Evolutionary conservation across 2,888 invertebrate species (phyloP).

Genomic region (Dermolepida albohirtum): DNA sequence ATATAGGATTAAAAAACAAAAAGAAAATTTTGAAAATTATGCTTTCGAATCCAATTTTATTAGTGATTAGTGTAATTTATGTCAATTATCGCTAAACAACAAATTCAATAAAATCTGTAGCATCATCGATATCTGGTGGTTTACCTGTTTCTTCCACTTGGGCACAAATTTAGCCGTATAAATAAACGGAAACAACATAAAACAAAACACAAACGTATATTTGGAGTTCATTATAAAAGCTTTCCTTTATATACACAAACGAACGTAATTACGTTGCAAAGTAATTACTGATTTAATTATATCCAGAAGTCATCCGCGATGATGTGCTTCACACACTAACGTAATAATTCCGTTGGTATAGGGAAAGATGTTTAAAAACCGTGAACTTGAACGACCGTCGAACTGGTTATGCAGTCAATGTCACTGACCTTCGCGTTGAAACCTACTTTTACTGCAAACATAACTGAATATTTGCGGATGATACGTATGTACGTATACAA

Average conservation of each 20-base stretch:
- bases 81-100: too few relatives aligned
- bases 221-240: slow-evolving; percentile 10
- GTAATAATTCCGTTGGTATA: background rate
- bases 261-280: background rate
- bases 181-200: slow-evolving; percentile 3
- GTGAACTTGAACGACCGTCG: slow-evolving; percentile 58
- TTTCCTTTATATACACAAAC: background rate
- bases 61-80: too few relatives aligned
- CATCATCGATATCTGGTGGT: slow-evolving; percentile 46
- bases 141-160: slow-evolving; percentile 84
- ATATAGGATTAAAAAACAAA: too few relatives aligned
- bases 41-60: too few relatives aligned
- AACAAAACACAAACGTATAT: slow-evolving; percentile 19
- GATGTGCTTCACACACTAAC: slow-evolving; percentile 2
- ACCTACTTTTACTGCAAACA: slow-evolving; percentile 53
- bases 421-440: slow-evolving; percentile 55
- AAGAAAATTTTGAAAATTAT: too few relatives aligned
- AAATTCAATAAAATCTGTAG: background rate
- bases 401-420: slow-evolving; percentile 45
- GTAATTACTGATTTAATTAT: background rate
- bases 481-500: too few relatives aligned
- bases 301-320: background rate
- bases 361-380: slow-evolving; percentile 48
- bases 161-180: slow-evolving; percentile 72
- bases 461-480: slow-evolving; percentile 53